Conservation (phyloP, 1,140 invertebrate genomes). For the Micrasema longulum region DNA sequence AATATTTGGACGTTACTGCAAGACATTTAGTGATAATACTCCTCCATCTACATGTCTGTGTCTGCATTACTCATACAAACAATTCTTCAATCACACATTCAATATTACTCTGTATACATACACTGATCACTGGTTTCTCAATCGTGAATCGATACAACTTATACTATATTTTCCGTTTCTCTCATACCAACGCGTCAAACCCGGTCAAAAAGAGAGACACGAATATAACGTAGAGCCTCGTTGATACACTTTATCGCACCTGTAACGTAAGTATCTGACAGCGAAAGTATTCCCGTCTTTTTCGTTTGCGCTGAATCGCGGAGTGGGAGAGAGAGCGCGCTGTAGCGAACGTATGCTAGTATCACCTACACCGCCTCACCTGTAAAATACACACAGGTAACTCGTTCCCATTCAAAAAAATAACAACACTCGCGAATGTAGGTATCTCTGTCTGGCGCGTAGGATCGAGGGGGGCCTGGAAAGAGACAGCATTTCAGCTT, state of each 20-base stretch:
- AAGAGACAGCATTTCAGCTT: conserved; percentile 8
- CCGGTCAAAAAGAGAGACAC: conserved; percentile 2
- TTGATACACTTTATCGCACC: conserved; percentile 19
- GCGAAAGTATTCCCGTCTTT: conserved; percentile 13
- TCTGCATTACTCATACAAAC: conserved; percentile 25
- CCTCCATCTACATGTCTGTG: conserved; percentile 39
- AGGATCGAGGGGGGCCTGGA: background rate
- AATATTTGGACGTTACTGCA: conserved; percentile 13
- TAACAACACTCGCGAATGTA: conserved; percentile 8
- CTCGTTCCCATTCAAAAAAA: conserved; percentile 36
- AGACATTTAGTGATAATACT: conserved; percentile 24
- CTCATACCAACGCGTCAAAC: background rate
- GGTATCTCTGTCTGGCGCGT: conserved; percentile 5
- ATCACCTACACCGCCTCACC: conserved; percentile 38
- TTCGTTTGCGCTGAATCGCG: background rate
- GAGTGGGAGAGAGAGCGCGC: conserved; percentile 2
- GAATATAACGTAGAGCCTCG: background rate
- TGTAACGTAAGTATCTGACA: conserved; percentile 32
- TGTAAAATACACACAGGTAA: conserved; percentile 28
- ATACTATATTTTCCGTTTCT: background rate
- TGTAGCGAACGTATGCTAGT: conserved; percentile 1
- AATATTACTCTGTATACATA: conserved; percentile 4
- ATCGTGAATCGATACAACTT: conserved; percentile 6
- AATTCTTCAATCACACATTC: background rate
- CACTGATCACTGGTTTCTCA: conserved; percentile 24